These are phyloP conservation scores for Chalcosyrphus nemorum DNA, from an alignment of 2,888 invertebrate species.

Conservation along the genomic window DNA sequence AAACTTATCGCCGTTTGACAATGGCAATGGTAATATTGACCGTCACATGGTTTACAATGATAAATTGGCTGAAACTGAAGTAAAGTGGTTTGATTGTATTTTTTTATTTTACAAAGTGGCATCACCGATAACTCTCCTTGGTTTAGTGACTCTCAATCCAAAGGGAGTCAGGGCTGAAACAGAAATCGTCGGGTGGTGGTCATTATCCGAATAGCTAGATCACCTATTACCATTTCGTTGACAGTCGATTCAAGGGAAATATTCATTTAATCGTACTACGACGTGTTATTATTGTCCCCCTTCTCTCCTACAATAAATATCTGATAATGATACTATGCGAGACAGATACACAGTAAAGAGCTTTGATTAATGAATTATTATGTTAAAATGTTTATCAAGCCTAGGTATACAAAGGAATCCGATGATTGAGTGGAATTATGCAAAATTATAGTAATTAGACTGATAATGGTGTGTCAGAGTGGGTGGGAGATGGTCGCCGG, in stretches of 20 bases:
- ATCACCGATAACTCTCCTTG: constrained; percentile 22
- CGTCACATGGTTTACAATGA: too few species aligned
- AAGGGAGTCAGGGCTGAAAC: background rate
- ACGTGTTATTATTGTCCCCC: background rate
- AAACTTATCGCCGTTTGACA: too few species aligned
- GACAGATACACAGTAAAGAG: constrained; percentile 2
- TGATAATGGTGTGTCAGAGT: constrained; percentile 54
- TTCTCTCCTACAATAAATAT: constrained; percentile 22
- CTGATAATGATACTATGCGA: constrained; percentile 38
- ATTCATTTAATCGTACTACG: constrained; percentile 35
- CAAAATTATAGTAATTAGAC: constrained; percentile 62
- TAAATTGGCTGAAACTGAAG: too few species aligned
- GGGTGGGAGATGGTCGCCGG: background rate
- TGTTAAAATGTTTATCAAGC: constrained; percentile 37
- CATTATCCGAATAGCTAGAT: constrained; percentile 1
- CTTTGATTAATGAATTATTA: constrained; percentile 50
- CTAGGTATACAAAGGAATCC: constrained; percentile 27
- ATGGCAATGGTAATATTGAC: too few species aligned
- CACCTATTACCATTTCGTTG: constrained; percentile 29
- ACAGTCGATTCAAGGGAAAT: constrained; percentile 32
- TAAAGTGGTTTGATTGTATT: too few species aligned
- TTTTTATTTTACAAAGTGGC: too few species aligned
- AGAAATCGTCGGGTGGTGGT: background rate
- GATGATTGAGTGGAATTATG: constrained; percentile 65
- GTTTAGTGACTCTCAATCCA: background rate